Base-by-base conservation (phyloP, 2,797 vertebrate species). In the Nannoperca australis region DNA sequence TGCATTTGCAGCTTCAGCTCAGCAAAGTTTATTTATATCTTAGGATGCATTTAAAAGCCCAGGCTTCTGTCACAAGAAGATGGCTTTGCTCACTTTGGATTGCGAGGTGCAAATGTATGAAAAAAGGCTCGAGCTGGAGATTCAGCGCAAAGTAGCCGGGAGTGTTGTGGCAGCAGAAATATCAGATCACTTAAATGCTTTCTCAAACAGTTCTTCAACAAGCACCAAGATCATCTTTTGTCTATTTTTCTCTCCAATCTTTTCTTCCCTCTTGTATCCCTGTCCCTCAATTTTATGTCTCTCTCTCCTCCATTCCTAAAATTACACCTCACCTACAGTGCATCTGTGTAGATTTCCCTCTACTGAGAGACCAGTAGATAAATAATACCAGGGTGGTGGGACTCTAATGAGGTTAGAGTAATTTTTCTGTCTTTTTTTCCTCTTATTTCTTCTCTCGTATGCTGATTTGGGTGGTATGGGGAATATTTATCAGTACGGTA, bases 31-130 rank as follows among this genome's bases (percentile, higher is more conserved):
- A 95, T 95, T 95, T 95, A 94, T 94, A 94, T 93, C 89, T 87
- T 68, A 73, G 91, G 76, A 87, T 89, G 89, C 77, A 61, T 93
- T 91, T 92, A 90, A 89, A 92, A 92, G 89, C 88, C 81, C 30
- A 0, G 78, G 80, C 77, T 88, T 84, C 89, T 93, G 88, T 93
- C 92, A 94, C 76, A 20, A 59, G 61, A 78, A 88, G 91, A 91
- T 78, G 84, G 87, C 84, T 88, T 72, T 65, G 89, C 91, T 91
- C 91, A 85, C 93, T 93, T 92, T 90, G 73, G 88, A 87, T 87
- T 74, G 85, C 13, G 83, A 95, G 95, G 95, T 96, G 95, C 93
- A 95, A 96, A 96, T 95, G 95, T 94, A 94, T 94, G 91, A 92
- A 91, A 93, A 95, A 92, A 94, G 93, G 89, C 81, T 85, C 2